These are phyloP conservation scores for Gambusia affinis DNA, from an alignment of 2,113 vertebrate genomes.

Conservation along the genomic window DNA sequence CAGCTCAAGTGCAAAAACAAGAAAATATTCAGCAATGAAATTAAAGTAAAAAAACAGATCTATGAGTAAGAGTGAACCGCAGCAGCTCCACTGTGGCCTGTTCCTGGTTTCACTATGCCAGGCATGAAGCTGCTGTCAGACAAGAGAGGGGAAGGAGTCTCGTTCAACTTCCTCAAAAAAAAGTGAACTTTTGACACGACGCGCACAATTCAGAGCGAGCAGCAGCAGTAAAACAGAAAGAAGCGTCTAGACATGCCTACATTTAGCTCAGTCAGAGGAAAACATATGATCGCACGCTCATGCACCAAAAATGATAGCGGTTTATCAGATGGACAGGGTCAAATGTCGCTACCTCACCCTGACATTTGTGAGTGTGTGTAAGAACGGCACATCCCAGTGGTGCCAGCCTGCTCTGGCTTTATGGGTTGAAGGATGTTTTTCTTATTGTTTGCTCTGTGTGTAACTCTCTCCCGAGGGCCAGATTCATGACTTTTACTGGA, in stretches of 20 bases:
- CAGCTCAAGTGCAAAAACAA: constrained; percentile 12
- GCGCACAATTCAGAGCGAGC: constrained; percentile 53
- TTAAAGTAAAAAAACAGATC: constrained; percentile 24
- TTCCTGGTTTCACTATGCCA: constrained; percentile 72
- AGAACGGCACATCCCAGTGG: constrained; percentile 7
- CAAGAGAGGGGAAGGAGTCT: constrained; percentile 66
- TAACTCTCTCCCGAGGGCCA: constrained; percentile 43
- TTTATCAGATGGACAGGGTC: constrained; percentile 52
- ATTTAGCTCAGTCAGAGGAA: constrained; percentile 73
- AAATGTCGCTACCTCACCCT: constrained; percentile 58
- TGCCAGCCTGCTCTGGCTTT: constrained; percentile 1
- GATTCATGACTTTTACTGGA: constrained; percentile 65
- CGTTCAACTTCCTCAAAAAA: constrained; percentile 74
- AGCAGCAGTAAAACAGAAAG: constrained; percentile 63
- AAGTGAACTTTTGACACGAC: constrained; percentile 71
- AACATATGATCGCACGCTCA: constrained; percentile 69
- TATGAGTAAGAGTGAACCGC: constrained; percentile 59
- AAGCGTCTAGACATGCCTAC: constrained; percentile 76
- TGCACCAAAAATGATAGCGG: constrained; percentile 44
- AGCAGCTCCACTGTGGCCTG: constrained; percentile 27
- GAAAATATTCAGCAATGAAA: neutral
- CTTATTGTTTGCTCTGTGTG: constrained; percentile 48
- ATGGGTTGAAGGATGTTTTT: constrained; percentile 47
- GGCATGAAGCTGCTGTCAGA: constrained; percentile 63
- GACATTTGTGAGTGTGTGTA: constrained; percentile 16